Base-by-base conservation (phyloP, 2,113 vertebrate genomes). In the Tauraco erythrolophus region DNA sequence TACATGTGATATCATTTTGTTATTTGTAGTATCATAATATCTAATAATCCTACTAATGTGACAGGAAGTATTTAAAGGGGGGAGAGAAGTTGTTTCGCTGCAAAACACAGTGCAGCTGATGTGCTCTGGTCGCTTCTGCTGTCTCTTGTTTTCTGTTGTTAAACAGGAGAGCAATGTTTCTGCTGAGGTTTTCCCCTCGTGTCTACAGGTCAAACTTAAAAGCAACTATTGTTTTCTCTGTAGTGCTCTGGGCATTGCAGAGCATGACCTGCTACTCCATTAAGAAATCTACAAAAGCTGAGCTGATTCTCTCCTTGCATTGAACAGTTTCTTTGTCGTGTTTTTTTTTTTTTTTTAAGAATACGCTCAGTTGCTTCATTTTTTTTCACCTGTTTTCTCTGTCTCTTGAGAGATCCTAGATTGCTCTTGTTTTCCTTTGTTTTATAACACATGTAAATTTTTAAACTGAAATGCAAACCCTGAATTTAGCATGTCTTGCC, bases 201-300 rank as follows among this genome's bases (percentile, higher is more conserved):
- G 39, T 68, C 74, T 43, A 85, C 56, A 70, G 91, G 91, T 95
- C 41, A 88, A 45, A 62, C 28, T 60, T 69, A 65, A 89, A 84
- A 72, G 54, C 37, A 91, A 81, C 37, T 70, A 14, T 45, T 92
- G 53, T 94, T 86, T 93, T 70, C 41, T 81, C 60, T 9, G 7
- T 50, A 51, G 64, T 56, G 48, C 57, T 84, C 54, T 58, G 86
- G 71, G 58, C 76, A 43, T 58, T 35, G 14, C 46, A 79, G 78
- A 64, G 50, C 71, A 23, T 10, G 71, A 88, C 88, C 66, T 88
- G 48, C 45, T 56, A 57, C 78, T 72, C 57, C n/a, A 69, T 80
- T 94, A 92, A 94, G 86, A 88, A 92, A 94, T 57, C 53, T 76
- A 33, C 37, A 88, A 88, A 92, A 89, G 5, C 13, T 14, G 10